A percentile compares a stretch with the other conserved stretches of the same genome.
phyloP scores from a whole-genome alignment of 2,113 vertebrate genomes.

The Neolamprologus tretocephalus region DNA sequence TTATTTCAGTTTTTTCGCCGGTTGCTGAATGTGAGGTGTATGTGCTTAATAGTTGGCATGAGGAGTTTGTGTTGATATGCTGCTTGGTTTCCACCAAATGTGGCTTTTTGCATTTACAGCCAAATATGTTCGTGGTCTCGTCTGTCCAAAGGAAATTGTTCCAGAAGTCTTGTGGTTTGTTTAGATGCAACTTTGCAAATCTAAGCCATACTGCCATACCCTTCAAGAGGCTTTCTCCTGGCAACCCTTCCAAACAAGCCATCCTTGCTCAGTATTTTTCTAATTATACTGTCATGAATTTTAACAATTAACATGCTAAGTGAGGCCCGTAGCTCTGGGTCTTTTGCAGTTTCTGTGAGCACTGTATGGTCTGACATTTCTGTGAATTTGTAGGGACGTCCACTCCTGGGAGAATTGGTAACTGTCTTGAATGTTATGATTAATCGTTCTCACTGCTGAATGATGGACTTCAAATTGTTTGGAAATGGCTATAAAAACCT shows the following conservation, averaged over 20 bases:
- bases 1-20: rapidly evolving
- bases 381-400: neutral
- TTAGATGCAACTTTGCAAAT: neutral
- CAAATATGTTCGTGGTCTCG: neutral
- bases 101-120: neutral
- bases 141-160: neutral
- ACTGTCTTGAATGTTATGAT: neutral
- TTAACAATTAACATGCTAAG: neutral
- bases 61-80: neutral
- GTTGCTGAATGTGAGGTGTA: neutral
- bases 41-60: neutral
- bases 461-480: neutral
- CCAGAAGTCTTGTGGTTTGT: neutral
- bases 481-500: neutral
- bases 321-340: neutral
- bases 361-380: neutral
- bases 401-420: neutral
- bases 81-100: neutral
- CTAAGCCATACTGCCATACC: neutral
- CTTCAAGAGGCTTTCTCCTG: neutral
- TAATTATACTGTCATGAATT: neutral
- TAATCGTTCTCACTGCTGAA: neutral
- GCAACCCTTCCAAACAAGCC: neutral
- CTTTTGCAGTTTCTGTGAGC: rapidly evolving
- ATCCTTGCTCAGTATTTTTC: neutral